phyloP scores from a whole-genome alignment of 2,888 invertebrate genomes.

The Nomada fucata region DNA sequence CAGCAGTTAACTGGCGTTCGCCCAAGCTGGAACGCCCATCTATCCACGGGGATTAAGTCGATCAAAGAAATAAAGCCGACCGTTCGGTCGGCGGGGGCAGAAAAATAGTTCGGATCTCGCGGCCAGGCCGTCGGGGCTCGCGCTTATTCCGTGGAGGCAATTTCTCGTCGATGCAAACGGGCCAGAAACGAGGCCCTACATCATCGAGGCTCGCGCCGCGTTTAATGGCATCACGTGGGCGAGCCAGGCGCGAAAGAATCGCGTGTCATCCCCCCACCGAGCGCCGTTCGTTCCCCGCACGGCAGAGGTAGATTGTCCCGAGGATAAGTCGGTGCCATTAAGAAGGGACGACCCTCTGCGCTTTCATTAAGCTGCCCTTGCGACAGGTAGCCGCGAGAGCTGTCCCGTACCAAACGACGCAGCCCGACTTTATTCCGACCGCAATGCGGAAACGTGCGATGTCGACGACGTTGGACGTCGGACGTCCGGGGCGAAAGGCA shows the following conservation, averaged over 20 bases:
- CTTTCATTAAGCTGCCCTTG: constrained; percentile 68
- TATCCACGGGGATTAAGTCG: constrained; percentile 26
- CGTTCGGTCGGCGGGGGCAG: constrained; percentile 2
- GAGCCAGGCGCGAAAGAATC: constrained; percentile 58
- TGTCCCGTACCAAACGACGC: constrained; percentile 43
- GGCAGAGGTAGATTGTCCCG: constrained; percentile 62
- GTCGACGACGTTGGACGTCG: constrained; percentile 15
- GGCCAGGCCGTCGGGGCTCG: not conserved
- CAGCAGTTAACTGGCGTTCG: not conserved
- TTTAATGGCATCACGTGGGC: constrained; percentile 58
- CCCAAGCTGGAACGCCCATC: not conserved
- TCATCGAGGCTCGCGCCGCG: constrained; percentile 44
- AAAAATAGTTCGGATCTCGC: constrained; percentile 35
- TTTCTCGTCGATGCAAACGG: constrained; percentile 56
- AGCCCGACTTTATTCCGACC: constrained; percentile 61
- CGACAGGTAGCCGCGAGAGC: constrained; percentile 69
- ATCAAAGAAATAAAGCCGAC: constrained; percentile 20
- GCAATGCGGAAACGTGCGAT: constrained; percentile 61
- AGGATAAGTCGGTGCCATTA: constrained; percentile 69
- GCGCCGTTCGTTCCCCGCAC: constrained; percentile 10
- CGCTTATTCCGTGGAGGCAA: constrained; percentile 9
- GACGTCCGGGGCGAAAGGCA: constrained; percentile 26
- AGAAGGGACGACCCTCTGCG: constrained; percentile 62
- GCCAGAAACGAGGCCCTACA: constrained; percentile 42
- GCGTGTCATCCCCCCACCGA: constrained; percentile 56